Evolutionary conservation across 2,797 vertebrate genomes (phyloP).

Genomic region (Etheostoma perlongum): DNA sequence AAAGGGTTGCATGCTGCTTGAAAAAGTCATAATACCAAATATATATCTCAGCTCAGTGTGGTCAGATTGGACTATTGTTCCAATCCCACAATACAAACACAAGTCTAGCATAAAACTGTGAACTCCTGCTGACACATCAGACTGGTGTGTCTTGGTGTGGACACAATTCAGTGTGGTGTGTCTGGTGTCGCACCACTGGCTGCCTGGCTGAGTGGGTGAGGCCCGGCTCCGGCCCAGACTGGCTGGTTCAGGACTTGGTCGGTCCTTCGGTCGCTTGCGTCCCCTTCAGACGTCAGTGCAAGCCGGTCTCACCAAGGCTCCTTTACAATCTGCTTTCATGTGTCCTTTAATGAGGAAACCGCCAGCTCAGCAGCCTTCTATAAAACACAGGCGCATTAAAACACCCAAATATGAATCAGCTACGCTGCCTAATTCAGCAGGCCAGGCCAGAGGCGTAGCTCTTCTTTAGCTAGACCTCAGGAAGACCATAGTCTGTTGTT

Average conservation of each 20-base stretch:
- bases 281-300: constrained; percentile 85
- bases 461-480: constrained; percentile 52
- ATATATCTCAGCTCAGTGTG: not conserved
- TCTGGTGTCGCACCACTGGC: constrained; percentile 75
- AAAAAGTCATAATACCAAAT: not conserved
- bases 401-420: constrained; percentile 87
- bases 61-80: constrained; percentile 1
- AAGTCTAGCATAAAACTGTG: constrained; percentile 46
- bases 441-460: constrained; percentile 61
- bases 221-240: constrained; percentile 68
- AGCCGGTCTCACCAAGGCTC: constrained; percentile 79
- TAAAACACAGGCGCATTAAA: constrained; percentile 86
- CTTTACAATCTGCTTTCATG: constrained; percentile 88
- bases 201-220: constrained; percentile 73
- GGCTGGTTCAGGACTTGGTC: constrained; percentile 60
- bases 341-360: constrained; percentile 88
- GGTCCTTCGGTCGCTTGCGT: constrained; percentile 56
- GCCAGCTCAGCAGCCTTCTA: constrained; percentile 82
- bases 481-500: constrained; percentile 66
- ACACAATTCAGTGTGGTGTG: constrained; percentile 65
- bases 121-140: constrained; percentile 72
- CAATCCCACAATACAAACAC: constrained; percentile 27
- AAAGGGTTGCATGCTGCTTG: not conserved
- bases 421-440: constrained; percentile 59
- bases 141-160: constrained; percentile 47